Evolutionary conservation across 2,888 invertebrate genomes (phyloP), one percentile per base, ranked within the genome.

Genomic region (Acholoe squamosa): DNA sequence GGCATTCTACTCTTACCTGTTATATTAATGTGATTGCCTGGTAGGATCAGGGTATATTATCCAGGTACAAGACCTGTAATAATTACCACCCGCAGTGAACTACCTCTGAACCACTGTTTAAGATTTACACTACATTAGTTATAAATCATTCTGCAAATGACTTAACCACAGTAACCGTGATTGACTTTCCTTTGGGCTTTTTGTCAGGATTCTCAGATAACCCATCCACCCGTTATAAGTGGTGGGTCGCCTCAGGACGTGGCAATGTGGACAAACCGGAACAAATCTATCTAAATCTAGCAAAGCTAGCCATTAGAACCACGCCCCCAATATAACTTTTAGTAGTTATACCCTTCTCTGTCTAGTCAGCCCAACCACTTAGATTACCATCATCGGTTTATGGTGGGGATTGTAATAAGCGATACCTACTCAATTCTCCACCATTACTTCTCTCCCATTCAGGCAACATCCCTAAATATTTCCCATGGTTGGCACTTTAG

Each of bases 311-410:
- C 71, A n/a, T 28, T 28, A 71, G 5, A 71, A 5, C 71, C 28
- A 7, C 25, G 5, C 25, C 61, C 71, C 28, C 25, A 28, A 71
- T 71, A 71, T 71, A 71, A 28, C 25, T 25, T 14, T 14, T 61
- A n/a, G 61, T n/a, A 14, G 19, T 61, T 61, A 3, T 71, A 1
- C 71, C 28, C 14, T 61, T n/a, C 19, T n/a, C 61, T 19, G 22
- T n/a, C 61, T 14, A 71, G 71, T 28, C 25, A 14, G 25, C n/a
- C 28, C 31, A 25, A 28, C 71, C 71, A 25, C 71, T 71, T 71
- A 71, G 71, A 71, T 71, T 28, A 28, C 71, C 71, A 71, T 71
- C 71, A 71, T 71, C 71, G 71, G 25, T 71, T 71, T 71, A 71
- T 71, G 25, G 71, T 71, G 16, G 28, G 25, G 71, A 71, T 71